Conservation (phyloP, 2,797 vertebrate genomes). For the Phoeniculus purpureus region DNA sequence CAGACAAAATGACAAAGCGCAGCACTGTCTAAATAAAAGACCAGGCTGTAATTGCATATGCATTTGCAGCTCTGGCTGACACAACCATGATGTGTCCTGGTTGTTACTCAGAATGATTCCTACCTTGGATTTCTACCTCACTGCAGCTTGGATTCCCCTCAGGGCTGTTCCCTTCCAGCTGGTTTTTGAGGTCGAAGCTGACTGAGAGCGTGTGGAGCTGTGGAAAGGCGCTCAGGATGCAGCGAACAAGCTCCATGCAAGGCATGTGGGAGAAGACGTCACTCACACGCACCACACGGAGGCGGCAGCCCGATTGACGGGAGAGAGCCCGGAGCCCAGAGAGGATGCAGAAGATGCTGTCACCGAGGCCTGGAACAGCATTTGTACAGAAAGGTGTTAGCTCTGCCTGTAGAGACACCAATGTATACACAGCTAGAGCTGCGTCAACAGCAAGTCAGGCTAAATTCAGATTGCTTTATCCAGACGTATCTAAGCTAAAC, state of each 20-base stretch:
- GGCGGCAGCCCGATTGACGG: slow-evolving; percentile 56
- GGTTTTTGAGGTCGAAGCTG: slow-evolving; percentile 80
- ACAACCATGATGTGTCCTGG: not conserved
- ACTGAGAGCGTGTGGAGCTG: slow-evolving; percentile 72
- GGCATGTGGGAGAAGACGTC: slow-evolving; percentile 80
- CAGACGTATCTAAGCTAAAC: rapidly evolving
- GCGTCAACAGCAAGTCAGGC: rapidly evolving
- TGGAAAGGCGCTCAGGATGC: slow-evolving; percentile 74
- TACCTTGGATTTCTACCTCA: slow-evolving; percentile 78
- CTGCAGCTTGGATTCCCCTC: slow-evolving; percentile 50
- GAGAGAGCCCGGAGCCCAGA: slow-evolving; percentile 78
- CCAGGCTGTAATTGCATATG: not conserved
- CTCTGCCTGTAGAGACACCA: not conserved
- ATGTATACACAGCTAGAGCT: not conserved
- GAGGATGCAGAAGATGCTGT: slow-evolving; percentile 77
- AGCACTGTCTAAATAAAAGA: not conserved
- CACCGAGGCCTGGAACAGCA: slow-evolving; percentile 75
- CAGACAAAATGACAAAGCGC: not conserved
- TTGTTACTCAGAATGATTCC: not conserved
- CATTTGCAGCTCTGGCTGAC: not conserved
- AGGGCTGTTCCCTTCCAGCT: slow-evolving; percentile 68
- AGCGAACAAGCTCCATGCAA: slow-evolving; percentile 75
- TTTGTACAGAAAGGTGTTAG: slow-evolving; percentile 38
- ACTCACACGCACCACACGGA: slow-evolving; percentile 75
- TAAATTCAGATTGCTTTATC: not conserved